Evolutionary conservation across 2,888 invertebrate species (phyloP).

Genomic region (Hofmannophila pseudospretella): DNA sequence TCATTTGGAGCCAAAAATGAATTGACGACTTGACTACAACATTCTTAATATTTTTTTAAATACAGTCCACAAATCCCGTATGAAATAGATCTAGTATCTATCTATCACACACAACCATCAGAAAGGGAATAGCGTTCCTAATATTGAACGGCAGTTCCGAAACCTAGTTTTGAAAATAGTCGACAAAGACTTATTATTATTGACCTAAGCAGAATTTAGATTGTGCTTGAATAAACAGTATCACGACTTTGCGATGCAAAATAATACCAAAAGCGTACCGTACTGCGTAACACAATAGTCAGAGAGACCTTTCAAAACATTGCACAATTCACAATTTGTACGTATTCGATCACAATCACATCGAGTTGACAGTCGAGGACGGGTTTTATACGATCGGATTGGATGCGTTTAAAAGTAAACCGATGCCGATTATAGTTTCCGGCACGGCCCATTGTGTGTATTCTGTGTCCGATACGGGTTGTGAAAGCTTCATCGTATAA

Average conservation of each 20-base stretch:
- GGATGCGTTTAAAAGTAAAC: slow-evolving; percentile 47
- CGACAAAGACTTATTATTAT: no score
- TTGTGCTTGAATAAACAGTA: slow-evolving; percentile 26
- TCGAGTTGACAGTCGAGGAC: slow-evolving; percentile 21
- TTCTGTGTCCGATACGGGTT: slow-evolving; percentile 35
- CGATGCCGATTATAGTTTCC: slow-evolving; percentile 64
- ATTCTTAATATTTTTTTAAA: no score
- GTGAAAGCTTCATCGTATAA: slow-evolving; percentile 39
- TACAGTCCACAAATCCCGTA: no score
- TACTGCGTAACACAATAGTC: slow-evolving; percentile 30
- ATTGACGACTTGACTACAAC: no score
- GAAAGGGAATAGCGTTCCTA: no score
- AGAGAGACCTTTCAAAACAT: slow-evolving; percentile 32
- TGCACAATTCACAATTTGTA: slow-evolving; percentile 14
- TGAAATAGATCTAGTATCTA: no score
- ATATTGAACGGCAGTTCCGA: no score
- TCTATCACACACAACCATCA: no score
- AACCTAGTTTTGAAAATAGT: no score
- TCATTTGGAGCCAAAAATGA: no score
- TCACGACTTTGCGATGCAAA: slow-evolving; percentile 26
- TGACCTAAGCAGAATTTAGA: not conserved
- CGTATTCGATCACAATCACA: not conserved
- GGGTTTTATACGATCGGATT: slow-evolving; percentile 32
- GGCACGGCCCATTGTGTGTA: slow-evolving; percentile 55
- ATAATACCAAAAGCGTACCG: slow-evolving; percentile 24